Percentiles rank a stretch among this genome's conserved stretches.
Evolutionary conservation across 2,797 vertebrate genomes (phyloP).

Genomic region (Liasis olivaceus): DNA sequence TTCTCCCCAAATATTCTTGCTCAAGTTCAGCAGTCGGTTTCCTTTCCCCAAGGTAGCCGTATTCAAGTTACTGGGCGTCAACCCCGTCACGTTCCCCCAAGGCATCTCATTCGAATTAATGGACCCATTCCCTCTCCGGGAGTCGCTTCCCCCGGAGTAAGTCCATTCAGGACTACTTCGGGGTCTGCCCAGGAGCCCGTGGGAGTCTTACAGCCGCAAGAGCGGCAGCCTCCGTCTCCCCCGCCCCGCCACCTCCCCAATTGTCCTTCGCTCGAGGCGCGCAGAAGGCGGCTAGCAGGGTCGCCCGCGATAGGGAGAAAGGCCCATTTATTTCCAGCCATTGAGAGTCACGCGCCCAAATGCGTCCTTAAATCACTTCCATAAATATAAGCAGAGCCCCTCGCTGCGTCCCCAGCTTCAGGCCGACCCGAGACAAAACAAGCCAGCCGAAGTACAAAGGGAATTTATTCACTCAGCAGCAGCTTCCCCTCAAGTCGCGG

Average conservation of each 20-base stretch:
- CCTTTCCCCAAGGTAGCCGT: neutral
- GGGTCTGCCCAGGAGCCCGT: neutral
- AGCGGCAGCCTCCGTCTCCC: neutral
- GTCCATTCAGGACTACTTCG: neutral
- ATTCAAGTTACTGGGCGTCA: neutral
- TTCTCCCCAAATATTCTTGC: neutral
- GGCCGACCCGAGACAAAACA: neutral
- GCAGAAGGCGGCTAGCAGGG: neutral
- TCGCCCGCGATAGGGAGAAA: neutral
- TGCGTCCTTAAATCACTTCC: neutral
- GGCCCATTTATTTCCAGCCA: neutral
- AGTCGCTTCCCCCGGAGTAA: no score
- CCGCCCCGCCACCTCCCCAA: neutral
- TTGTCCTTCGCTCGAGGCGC: neutral
- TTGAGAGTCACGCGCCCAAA: neutral
- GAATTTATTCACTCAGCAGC: neutral
- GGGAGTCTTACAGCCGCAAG: no score
- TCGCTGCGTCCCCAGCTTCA: neutral
- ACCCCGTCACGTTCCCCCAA: no score
- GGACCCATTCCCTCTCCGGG: neutral
- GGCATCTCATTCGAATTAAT: neutral
- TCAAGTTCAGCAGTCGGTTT: neutral
- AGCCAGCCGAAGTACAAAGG: neutral
- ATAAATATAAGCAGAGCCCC: neutral
- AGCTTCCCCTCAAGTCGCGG: neutral